A percentile compares a stretch with the other conserved stretches of the same genome.
Evolutionary conservation across 2,888 invertebrate genomes (phyloP).

Genomic region (Copidosoma aretas): DNA sequence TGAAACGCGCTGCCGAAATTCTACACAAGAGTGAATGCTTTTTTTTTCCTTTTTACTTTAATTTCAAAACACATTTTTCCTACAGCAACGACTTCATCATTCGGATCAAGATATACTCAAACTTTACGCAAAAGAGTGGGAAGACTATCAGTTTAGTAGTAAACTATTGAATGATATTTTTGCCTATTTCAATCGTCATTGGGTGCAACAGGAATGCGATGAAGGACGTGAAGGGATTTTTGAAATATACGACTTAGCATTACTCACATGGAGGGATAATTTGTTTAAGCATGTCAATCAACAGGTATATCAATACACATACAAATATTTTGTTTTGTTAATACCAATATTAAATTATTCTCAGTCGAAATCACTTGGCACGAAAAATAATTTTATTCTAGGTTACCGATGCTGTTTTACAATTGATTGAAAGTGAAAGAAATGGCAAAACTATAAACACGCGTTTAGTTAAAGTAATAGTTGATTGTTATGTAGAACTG

Average conservation of each 20-base stretch:
- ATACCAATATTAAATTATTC: too few relatives aligned
- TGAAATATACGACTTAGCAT: slow-evolving; percentile 96
- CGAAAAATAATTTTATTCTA: slow-evolving; percentile 49
- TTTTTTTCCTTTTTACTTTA: neutral
- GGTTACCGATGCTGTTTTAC: slow-evolving; percentile 96
- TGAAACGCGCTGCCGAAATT: neutral
- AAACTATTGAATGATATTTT: slow-evolving; percentile 97
- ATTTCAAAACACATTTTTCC: slow-evolving; percentile 7
- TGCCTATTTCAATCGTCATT: slow-evolving; percentile 96
- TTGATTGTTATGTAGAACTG: slow-evolving; percentile 94
- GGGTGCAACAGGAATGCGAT: slow-evolving; percentile 98
- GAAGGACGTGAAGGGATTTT: slow-evolving; percentile 97
- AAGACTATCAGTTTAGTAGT: slow-evolving; percentile 96
- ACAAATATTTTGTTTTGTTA: slow-evolving; percentile 38
- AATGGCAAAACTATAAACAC: slow-evolving; percentile 98
- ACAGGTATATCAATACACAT: slow-evolving; percentile 66
- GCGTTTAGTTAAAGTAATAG: slow-evolving; percentile 95
- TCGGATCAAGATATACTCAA: slow-evolving; percentile 96
- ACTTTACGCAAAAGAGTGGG: slow-evolving; percentile 98
- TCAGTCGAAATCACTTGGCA: too few relatives aligned
- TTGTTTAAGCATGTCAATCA: slow-evolving; percentile 92
- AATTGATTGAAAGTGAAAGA: slow-evolving; percentile 94
- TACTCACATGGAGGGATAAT: slow-evolving; percentile 97
- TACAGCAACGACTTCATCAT: slow-evolving; percentile 81
- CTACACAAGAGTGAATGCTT: neutral